Percentiles rank a stretch among this genome's conserved stretches.
Conservation (phyloP, 2,113 vertebrate species). For the Rhineura floridana region DNA sequence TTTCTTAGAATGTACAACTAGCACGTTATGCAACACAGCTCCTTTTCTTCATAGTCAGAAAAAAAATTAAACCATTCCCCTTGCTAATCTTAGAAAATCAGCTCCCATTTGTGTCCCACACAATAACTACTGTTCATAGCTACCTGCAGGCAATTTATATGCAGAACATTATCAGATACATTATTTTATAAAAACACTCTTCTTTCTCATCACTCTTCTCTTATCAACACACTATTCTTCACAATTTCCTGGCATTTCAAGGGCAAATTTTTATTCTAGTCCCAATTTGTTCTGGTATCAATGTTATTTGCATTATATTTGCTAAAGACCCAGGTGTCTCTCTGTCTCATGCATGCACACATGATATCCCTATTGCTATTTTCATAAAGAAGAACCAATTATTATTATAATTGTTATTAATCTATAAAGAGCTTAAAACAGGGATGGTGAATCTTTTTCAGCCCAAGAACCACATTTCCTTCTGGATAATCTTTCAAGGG, state of each 20-base stretch:
- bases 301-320: background rate
- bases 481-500: too few relatives aligned
- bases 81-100: slow-evolving; percentile 4
- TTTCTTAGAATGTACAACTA: slow-evolving; percentile 33
- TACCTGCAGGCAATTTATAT: background rate
- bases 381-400: background rate
- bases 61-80: slow-evolving; percentile 40
- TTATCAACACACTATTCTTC: background rate
- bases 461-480: too few relatives aligned
- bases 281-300: background rate
- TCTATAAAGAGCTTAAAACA: background rate
- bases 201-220: background rate
- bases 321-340: background rate
- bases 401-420: background rate
- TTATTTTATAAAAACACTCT: slow-evolving; percentile 8
- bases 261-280: background rate
- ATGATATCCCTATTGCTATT: background rate
- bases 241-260: background rate
- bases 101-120: background rate
- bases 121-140: slow-evolving; percentile 18
- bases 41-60: slow-evolving; percentile 26
- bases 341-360: background rate
- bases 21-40: slow-evolving; percentile 2
- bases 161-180: background rate
- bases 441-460: too few relatives aligned